These are phyloP conservation scores for Morpho achilles DNA, from an alignment of 2,888 invertebrate species.

Conservation along the genomic window DNA sequence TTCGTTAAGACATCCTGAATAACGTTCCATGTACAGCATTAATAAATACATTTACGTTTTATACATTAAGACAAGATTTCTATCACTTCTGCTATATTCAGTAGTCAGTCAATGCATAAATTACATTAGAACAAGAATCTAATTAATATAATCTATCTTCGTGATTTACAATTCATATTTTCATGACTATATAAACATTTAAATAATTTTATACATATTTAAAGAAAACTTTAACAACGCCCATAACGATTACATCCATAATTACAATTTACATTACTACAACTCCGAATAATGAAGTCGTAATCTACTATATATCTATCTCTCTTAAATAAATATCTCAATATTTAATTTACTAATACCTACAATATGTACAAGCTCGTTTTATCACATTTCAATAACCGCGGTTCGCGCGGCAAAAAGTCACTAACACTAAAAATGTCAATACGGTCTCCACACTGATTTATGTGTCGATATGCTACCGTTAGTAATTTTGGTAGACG, in stretches of 20 bases:
- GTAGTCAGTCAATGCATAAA: slow-evolving; percentile 53
- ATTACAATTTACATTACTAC: slow-evolving; percentile 48
- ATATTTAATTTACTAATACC: slow-evolving; percentile 30
- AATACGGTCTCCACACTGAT: slow-evolving; percentile 88
- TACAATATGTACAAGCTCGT: slow-evolving; percentile 72
- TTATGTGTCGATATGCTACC: slow-evolving; percentile 79
- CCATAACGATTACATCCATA: slow-evolving; percentile 46
- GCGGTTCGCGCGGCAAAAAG: slow-evolving; percentile 39
- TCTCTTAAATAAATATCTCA: slow-evolving; percentile 44
- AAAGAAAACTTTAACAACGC: slow-evolving; percentile 63
- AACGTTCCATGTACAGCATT: slow-evolving; percentile 27
- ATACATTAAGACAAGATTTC: slow-evolving; percentile 21
- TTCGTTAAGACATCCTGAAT: slow-evolving; percentile 20
- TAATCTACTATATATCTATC: slow-evolving; percentile 57
- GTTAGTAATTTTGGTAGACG: slow-evolving; percentile 79
- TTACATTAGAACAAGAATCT: slow-evolving; percentile 20
- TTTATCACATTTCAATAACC: slow-evolving; percentile 72
- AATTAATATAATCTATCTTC: slow-evolving; percentile 18
- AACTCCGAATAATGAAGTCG: slow-evolving; percentile 51
- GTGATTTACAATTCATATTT: slow-evolving; percentile 25
- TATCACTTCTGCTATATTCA: slow-evolving; percentile 15
- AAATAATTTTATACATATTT: slow-evolving; percentile 36
- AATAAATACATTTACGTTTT: slow-evolving; percentile 42
- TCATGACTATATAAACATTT: slow-evolving; percentile 33
- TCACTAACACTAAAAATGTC: slow-evolving; percentile 48